phyloP scores from a whole-genome alignment of 2,113 vertebrate species.

The Callorhinus ursinus region DNA sequence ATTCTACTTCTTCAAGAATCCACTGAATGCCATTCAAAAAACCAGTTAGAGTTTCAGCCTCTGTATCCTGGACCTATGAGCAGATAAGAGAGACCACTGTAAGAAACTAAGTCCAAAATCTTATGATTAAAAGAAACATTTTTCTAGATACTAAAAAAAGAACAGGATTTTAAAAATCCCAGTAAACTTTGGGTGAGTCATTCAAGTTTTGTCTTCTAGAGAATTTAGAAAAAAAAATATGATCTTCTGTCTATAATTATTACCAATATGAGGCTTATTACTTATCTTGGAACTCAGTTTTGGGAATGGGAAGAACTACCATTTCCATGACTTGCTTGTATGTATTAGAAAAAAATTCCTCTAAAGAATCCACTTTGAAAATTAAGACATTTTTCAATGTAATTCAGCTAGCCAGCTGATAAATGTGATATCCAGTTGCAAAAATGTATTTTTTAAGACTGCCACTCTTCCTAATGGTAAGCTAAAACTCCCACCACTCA shows the following conservation, averaged over 20 bases:
- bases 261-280: neutral
- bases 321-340: neutral
- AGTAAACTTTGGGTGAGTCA: neutral
- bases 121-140: neutral
- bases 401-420: conserved; percentile 37
- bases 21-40: conserved; percentile 93
- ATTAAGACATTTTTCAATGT: neutral
- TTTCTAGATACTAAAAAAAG: neutral
- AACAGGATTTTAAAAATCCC: neutral
- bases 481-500: neutral
- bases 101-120: neutral
- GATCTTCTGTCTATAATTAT: neutral
- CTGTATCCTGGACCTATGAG: conserved; percentile 91
- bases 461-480: neutral
- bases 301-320: neutral
- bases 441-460: neutral
- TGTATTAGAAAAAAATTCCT: neutral
- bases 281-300: neutral
- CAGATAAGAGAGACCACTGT: neutral
- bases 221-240: neutral
- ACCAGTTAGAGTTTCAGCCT: conserved; percentile 91
- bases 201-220: neutral
- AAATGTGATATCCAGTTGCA: neutral
- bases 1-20: conserved; percentile 91
- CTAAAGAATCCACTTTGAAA: conserved; percentile 33